A percentile compares a stretch with the other conserved stretches of the same genome.
Evolutionary conservation across 2,797 vertebrate genomes (phyloP).

Genomic region (Chlorospingus semifuscus): DNA sequence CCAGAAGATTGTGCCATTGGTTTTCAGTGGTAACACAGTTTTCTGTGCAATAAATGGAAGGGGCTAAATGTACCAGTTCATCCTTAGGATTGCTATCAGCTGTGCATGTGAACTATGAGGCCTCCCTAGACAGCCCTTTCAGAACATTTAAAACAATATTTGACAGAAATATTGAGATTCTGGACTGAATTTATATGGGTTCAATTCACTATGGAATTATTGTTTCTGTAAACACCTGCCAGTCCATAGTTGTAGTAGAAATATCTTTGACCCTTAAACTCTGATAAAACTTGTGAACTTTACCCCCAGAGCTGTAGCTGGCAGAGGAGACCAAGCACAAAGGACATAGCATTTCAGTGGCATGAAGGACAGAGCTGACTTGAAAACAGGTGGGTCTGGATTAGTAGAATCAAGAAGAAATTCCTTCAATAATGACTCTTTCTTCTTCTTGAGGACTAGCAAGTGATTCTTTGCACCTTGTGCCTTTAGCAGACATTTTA

Average conservation of each 20-base stretch:
- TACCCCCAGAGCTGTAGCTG: neutral
- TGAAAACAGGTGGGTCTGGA: neutral
- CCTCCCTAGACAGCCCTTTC: neutral
- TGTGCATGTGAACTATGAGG: neutral
- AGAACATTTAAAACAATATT: neutral
- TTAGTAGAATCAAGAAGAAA: neutral
- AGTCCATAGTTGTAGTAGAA: neutral
- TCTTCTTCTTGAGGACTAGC: neutral
- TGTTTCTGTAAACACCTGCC: neutral
- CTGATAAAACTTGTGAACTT: neutral
- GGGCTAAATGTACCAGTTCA: neutral
- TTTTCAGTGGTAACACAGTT: neutral
- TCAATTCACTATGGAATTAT: neutral
- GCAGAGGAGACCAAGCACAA: neutral
- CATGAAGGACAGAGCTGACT: neutral
- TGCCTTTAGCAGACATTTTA: neutral
- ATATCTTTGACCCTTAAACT: neutral
- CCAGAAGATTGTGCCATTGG: neutral
- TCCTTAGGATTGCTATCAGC: neutral
- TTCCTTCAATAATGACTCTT: neutral
- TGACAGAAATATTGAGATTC: neutral
- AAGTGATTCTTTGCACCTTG: neutral
- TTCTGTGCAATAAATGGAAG: neutral
- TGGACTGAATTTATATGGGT: neutral
- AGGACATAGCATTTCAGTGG: neutral